Evolutionary conservation across 2,113 vertebrate genomes (phyloP).

Genomic region (Dolichallabes microphthalmus): DNA sequence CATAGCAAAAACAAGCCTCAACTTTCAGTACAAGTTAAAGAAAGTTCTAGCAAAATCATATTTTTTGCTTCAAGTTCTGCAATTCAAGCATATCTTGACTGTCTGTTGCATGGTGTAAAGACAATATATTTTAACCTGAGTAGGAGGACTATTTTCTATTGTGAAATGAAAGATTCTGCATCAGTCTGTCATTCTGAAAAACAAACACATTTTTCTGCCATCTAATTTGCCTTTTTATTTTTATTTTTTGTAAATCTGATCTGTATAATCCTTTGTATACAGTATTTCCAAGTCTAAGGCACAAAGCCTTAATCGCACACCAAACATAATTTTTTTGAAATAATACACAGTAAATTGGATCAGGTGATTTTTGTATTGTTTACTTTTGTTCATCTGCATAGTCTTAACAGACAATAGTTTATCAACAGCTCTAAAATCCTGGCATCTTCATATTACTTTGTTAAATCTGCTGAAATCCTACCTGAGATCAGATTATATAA

Average conservation of each 20-base stretch:
- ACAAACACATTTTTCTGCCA: conserved; percentile 27
- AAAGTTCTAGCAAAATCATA: not conserved
- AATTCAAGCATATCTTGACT: not conserved
- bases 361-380: conserved; percentile 26
- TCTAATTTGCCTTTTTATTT: conserved; percentile 9
- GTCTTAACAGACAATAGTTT: conserved; percentile 44
- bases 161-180: not conserved
- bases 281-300: not conserved
- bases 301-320: not conserved
- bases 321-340: conserved; percentile 7
- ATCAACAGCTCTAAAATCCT: conserved; percentile 22
- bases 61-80: not conserved
- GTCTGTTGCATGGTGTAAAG: conserved; percentile 7
- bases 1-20: not conserved
- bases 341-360: conserved; percentile 43
- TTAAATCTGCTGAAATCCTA: conserved; percentile 45
- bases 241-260: not conserved
- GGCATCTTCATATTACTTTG: conserved; percentile 36
- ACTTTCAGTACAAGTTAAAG: not conserved
- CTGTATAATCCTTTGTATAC: not conserved
- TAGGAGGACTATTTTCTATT: conserved; percentile 27
- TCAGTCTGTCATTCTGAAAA: conserved; percentile 24
- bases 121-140: conserved; percentile 20
- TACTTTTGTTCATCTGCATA: conserved; percentile 32
- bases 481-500: too few species aligned